A percentile compares a stretch with the other conserved stretches of the same genome.
Conservation (phyloP, 2,113 vertebrate genomes). For the Anguilla rostrata region DNA sequence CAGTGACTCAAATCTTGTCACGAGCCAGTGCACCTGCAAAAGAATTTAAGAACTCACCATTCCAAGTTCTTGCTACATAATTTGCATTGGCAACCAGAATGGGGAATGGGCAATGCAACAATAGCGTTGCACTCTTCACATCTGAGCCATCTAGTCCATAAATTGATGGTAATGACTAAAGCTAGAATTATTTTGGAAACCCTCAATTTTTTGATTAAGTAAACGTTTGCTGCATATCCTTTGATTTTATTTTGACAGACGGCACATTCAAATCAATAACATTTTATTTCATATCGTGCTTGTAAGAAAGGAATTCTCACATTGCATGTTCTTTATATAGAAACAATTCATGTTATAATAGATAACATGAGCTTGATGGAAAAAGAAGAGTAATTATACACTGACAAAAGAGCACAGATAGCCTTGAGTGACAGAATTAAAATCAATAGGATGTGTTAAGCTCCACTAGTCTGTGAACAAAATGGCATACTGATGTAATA, state of each 20-base stretch:
- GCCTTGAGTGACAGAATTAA: background rate
- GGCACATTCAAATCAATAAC: background rate
- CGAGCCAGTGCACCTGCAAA: conserved; percentile 23
- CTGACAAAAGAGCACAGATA: background rate
- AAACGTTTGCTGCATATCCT: background rate
- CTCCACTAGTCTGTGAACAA: background rate
- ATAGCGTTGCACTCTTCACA: too few relatives aligned
- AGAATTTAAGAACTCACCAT: conserved; percentile 7
- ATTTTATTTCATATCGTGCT: background rate
- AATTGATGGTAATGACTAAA: too few relatives aligned
- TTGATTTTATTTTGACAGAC: background rate
- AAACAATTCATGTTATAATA: background rate
- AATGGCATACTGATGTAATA: background rate
- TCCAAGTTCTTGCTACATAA: background rate
- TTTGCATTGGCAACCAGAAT: conserved; percentile 5
- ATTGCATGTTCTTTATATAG: background rate
- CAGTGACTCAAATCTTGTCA: conserved; percentile 28
- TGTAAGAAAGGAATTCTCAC: background rate
- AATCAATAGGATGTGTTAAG: background rate
- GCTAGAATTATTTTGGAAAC: too few relatives aligned
- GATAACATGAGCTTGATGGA: background rate
- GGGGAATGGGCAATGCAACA: background rate
- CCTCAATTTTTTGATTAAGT: too few relatives aligned
- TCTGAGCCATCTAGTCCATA: too few relatives aligned
- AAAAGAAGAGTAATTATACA: background rate